phyloP scores from a whole-genome alignment of 2,888 invertebrate species.

The Lithophane socia region DNA sequence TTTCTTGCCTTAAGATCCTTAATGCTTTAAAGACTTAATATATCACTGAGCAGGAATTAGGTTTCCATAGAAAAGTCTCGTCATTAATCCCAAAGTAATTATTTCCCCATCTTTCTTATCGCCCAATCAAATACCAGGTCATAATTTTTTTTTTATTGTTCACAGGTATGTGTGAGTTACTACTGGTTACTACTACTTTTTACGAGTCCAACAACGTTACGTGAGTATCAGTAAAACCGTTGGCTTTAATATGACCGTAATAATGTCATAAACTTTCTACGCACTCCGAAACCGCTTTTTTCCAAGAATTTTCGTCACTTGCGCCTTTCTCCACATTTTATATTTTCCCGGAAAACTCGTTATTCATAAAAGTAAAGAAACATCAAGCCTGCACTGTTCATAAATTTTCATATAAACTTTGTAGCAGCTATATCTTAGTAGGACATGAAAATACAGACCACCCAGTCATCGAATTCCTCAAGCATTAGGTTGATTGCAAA shows the following conservation, averaged over 20 bases:
- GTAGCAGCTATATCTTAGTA: constrained; percentile 1
- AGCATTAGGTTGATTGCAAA: constrained; percentile 54
- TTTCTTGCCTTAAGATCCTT: neutral
- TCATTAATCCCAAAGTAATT: neutral
- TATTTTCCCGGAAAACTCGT: constrained; percentile 52
- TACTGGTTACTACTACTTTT: constrained; percentile 28
- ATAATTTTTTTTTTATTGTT: constrained; percentile 60
- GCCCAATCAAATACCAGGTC: constrained; percentile 22
- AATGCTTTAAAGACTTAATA: neutral
- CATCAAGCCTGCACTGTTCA: neutral
- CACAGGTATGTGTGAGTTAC: constrained; percentile 63
- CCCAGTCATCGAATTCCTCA: constrained; percentile 37
- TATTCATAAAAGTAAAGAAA: constrained; percentile 38
- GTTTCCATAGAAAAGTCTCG: neutral
- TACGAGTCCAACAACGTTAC: constrained; percentile 37
- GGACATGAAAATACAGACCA: constrained; percentile 10
- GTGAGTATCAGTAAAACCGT: constrained; percentile 59
- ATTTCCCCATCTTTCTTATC: constrained; percentile 21
- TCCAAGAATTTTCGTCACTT: constrained; percentile 55
- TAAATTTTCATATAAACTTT: constrained; percentile 1
- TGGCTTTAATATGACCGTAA: constrained; percentile 49
- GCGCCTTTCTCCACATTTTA: constrained; percentile 41
- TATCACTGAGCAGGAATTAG: neutral
- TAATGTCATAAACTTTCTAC: constrained; percentile 60
- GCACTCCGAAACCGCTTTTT: constrained; percentile 43